Conservation (phyloP, 2,113 vertebrate species). For the Opisthocomus hoazin region DNA sequence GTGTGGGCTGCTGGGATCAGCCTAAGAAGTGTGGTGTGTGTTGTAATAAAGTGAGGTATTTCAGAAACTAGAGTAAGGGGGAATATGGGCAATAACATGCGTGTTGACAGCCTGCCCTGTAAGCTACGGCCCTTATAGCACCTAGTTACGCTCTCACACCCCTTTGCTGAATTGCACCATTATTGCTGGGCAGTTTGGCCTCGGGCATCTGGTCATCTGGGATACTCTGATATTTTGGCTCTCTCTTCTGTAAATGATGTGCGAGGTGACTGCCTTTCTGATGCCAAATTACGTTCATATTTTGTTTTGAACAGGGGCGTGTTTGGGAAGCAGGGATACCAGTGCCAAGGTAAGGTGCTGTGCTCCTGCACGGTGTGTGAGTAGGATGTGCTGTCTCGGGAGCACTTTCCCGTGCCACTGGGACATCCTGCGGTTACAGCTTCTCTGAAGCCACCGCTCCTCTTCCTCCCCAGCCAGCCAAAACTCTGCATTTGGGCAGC, state of each 20-base stretch:
- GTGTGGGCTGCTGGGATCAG: slow-evolving; percentile 5
- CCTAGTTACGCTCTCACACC: background rate
- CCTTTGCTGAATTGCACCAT: background rate
- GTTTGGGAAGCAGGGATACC: slow-evolving; percentile 97
- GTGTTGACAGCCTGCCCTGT: background rate
- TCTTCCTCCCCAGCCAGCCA: background rate
- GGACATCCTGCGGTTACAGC: background rate
- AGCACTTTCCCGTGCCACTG: background rate
- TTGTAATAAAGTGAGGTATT: background rate
- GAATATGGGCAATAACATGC: background rate
- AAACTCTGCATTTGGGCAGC: background rate
- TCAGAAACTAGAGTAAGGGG: background rate
- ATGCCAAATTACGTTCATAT: background rate
- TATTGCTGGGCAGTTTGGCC: background rate
- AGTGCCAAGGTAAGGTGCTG: slow-evolving; percentile 88
- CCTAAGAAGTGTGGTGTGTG: background rate
- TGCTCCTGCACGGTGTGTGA: fast-evolving
- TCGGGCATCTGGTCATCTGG: background rate
- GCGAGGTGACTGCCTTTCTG: background rate
- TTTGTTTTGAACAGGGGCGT: slow-evolving; percentile 84
- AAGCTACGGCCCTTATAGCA: background rate
- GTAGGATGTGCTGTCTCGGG: background rate
- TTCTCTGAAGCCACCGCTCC: background rate
- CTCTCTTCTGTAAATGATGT: background rate
- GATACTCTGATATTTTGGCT: background rate